Percentiles rank a stretch among this genome's conserved stretches.
Conservation (phyloP, 2,888 invertebrate genomes). For the Synergus umbraculus region DNA sequence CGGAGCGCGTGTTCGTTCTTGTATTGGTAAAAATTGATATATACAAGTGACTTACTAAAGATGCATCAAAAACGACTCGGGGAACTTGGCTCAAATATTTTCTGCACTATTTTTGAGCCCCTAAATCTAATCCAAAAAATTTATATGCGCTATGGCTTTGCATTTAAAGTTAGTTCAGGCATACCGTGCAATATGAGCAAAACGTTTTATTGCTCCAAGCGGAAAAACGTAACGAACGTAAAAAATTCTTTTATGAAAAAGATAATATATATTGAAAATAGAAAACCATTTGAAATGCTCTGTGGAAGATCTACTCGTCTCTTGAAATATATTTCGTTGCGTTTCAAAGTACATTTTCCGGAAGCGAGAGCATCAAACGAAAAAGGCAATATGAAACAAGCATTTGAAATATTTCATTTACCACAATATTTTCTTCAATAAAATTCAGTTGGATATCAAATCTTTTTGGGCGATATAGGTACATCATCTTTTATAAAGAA, state of each 20-base stretch:
- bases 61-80: too few relatives aligned
- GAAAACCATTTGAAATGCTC: conserved; percentile 2
- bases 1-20: too few relatives aligned
- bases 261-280: neutral
- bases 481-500: neutral
- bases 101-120: too few relatives aligned
- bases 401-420: neutral
- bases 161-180: too few relatives aligned
- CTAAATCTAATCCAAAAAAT: too few relatives aligned
- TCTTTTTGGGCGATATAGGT: neutral
- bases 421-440: neutral
- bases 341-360: neutral
- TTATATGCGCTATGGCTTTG: too few relatives aligned
- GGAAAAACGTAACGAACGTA: neutral
- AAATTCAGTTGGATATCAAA: neutral
- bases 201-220: too few relatives aligned
- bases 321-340: neutral
- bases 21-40: too few relatives aligned
- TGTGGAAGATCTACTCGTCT: neutral
- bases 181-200: too few relatives aligned
- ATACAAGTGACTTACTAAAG: too few relatives aligned
- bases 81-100: too few relatives aligned
- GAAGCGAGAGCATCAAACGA: conserved; percentile 1
- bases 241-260: neutral
- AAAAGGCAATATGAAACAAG: neutral